These are phyloP conservation scores for Mimas tiliae DNA, from an alignment of 2,888 invertebrate species.

Conservation along the genomic window DNA sequence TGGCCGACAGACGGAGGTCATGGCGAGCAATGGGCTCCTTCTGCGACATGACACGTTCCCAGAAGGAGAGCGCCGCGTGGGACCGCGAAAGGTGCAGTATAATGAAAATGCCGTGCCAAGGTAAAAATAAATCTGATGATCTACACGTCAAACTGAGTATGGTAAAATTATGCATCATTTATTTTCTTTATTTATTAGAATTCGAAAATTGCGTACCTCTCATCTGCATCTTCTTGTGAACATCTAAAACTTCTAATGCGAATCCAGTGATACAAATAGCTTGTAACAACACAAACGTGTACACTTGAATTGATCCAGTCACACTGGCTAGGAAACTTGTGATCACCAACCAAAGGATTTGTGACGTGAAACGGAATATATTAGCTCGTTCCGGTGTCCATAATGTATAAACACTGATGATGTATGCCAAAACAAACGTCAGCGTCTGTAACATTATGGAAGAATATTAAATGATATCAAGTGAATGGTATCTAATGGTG, in stretches of 20 bases:
- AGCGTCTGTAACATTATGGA: slow-evolving; percentile 85
- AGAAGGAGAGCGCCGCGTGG: too few relatives aligned
- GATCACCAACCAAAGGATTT: slow-evolving; percentile 90
- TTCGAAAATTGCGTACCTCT: slow-evolving; percentile 62
- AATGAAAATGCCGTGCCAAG: too few relatives aligned
- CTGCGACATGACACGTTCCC: too few relatives aligned
- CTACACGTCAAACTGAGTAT: too few relatives aligned
- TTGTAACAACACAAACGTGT: slow-evolving; percentile 89
- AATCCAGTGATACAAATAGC: slow-evolving; percentile 88
- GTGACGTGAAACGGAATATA: slow-evolving; percentile 88
- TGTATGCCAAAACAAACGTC: slow-evolving; percentile 87
- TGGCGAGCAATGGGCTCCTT: too few relatives aligned
- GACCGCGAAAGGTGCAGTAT: too few relatives aligned
- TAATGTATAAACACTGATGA: slow-evolving; percentile 88
- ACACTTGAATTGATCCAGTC: slow-evolving; percentile 90
- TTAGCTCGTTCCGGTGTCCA: slow-evolving; percentile 90
- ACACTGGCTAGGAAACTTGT: slow-evolving; percentile 90
- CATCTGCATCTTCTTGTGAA: slow-evolving; percentile 77
- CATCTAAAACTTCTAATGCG: slow-evolving; percentile 83
- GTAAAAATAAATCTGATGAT: too few relatives aligned
- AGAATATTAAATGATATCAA: slow-evolving; percentile 6
- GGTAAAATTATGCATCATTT: too few relatives aligned
- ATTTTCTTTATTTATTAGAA: neutral
- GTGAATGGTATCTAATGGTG: too few relatives aligned
- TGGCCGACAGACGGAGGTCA: too few relatives aligned